These are phyloP conservation scores for Melanargia galathea DNA, from an alignment of 2,888 invertebrate genomes.

Conservation along the genomic window DNA sequence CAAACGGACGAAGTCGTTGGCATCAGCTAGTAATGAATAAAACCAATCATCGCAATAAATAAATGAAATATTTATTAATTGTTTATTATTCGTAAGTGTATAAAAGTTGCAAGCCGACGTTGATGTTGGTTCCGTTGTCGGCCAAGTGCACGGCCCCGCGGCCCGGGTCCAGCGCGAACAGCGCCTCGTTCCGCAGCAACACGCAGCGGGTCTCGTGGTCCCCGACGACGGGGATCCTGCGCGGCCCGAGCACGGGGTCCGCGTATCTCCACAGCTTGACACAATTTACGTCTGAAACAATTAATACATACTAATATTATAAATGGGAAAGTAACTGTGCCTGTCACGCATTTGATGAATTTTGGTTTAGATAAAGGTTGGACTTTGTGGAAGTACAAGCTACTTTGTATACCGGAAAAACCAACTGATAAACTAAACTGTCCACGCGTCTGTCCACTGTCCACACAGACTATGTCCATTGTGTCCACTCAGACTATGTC, in stretches of 20 bases:
- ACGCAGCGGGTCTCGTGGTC: slow-evolving; percentile 85
- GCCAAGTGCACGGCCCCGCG: slow-evolving; percentile 70
- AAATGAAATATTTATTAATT: slow-evolving; percentile 45
- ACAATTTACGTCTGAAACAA: slow-evolving; percentile 78
- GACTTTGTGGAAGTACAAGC: too few relatives aligned
- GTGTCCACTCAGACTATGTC: too few relatives aligned
- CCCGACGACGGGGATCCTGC: slow-evolving; percentile 87
- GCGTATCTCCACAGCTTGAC: slow-evolving; percentile 89
- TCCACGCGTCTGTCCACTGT: too few relatives aligned
- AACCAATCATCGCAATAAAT: slow-evolving; percentile 47
- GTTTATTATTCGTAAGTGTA: slow-evolving; percentile 76
- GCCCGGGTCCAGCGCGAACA: slow-evolving; percentile 77
- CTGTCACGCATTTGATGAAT: too few relatives aligned
- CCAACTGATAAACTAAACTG: too few relatives aligned
- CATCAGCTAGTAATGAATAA: slow-evolving; percentile 16
- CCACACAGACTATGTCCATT: too few relatives aligned
- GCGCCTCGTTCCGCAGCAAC: slow-evolving; percentile 69
- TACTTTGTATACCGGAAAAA: too few relatives aligned
- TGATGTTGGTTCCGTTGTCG: slow-evolving; percentile 65
- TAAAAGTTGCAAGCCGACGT: slow-evolving; percentile 79
- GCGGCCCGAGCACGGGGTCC: slow-evolving; percentile 88
- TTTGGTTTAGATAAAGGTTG: too few relatives aligned
- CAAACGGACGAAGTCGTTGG: too few relatives aligned
- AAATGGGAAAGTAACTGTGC: too few relatives aligned
- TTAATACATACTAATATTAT: too few relatives aligned